Conservation (phyloP, 2,797 vertebrate species). For the Neosilurus hyrtlii region DNA sequence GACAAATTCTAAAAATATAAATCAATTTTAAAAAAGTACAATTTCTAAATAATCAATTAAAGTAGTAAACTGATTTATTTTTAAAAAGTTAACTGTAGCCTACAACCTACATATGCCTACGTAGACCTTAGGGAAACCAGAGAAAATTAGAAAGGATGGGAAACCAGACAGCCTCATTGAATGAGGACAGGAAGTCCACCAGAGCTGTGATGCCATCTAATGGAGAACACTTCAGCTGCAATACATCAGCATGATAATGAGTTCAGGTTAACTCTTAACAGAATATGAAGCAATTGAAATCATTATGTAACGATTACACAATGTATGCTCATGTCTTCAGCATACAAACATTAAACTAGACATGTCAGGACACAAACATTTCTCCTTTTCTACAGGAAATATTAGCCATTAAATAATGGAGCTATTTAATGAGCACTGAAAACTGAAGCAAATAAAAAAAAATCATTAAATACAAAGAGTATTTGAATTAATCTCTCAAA, state of each 20-base stretch:
- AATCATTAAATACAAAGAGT: conserved; percentile 12
- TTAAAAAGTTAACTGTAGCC: background rate
- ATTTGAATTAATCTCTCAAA: conserved; percentile 43
- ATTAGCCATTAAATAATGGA: background rate
- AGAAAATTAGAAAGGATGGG: background rate
- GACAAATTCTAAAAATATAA: background rate
- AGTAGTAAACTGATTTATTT: background rate
- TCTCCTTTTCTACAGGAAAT: background rate
- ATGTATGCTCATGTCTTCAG: background rate
- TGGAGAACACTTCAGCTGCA: conserved; percentile 58
- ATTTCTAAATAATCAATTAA: background rate
- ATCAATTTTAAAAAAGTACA: background rate
- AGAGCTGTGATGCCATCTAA: conserved; percentile 67
- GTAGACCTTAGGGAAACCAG: background rate
- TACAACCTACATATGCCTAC: background rate
- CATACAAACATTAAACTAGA: background rate
- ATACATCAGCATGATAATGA: background rate
- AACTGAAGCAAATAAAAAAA: background rate
- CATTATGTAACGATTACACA: background rate
- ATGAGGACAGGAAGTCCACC: conserved; percentile 44
- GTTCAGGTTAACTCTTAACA: background rate
- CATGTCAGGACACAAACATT: background rate
- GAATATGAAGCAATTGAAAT: background rate
- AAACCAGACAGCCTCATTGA: conserved; percentile 2
- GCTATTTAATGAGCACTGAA: background rate